Evolutionary conservation across 2,888 invertebrate genomes (phyloP).

Genomic region (Venustoraphidia nigricollis): DNA sequence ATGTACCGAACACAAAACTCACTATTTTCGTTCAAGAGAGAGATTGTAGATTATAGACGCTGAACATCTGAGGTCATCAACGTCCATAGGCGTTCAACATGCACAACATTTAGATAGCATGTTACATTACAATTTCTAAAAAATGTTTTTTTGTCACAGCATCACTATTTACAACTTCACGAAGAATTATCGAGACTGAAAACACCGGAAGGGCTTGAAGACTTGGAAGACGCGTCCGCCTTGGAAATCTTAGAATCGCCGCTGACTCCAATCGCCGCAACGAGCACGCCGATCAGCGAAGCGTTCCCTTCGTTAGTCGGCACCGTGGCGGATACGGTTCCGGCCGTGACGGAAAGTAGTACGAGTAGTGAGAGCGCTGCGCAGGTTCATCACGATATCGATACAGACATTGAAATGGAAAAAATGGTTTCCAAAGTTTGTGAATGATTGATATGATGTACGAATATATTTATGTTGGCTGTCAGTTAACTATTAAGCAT

Average conservation of each 20-base stretch:
- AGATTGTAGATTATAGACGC: too few species aligned
- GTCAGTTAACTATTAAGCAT: too few species aligned
- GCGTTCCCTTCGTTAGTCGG: conserved; percentile 8
- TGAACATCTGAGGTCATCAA: too few species aligned
- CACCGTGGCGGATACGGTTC: conserved; percentile 17
- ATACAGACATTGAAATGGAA: conserved; percentile 60
- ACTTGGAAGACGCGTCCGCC: conserved; percentile 41
- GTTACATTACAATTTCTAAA: not conserved
- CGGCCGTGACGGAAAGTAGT: conserved; percentile 17
- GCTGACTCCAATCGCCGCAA: conserved; percentile 6
- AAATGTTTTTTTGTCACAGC: conserved; percentile 30
- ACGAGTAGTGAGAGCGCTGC: conserved; percentile 17
- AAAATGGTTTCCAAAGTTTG: conserved; percentile 58
- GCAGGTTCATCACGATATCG: conserved; percentile 29
- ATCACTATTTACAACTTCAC: conserved; percentile 67
- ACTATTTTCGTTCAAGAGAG: too few species aligned
- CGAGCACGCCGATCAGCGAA: conserved; percentile 7
- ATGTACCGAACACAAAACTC: not conserved
- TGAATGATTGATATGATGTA: conserved; percentile 28
- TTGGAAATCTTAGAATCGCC: conserved; percentile 14
- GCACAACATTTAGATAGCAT: too few species aligned
- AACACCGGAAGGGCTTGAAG: conserved; percentile 60
- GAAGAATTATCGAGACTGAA: conserved; percentile 75
- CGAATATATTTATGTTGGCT: not conserved
- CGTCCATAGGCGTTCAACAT: too few species aligned